phyloP scores from a whole-genome alignment of 2,797 vertebrate species.

The Sitta carolinensis region DNA sequence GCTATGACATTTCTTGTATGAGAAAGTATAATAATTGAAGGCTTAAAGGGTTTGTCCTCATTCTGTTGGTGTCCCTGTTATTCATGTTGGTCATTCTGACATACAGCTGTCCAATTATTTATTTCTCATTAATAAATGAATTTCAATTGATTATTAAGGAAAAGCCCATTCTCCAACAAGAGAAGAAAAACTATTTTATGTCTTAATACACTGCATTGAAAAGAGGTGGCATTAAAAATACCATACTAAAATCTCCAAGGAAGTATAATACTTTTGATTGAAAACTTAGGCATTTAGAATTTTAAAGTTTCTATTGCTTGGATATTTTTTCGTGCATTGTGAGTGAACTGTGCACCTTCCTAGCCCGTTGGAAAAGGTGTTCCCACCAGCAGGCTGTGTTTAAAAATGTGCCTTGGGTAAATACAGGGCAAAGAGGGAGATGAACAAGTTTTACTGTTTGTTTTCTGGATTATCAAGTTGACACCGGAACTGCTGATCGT shows the following conservation, averaged over 20 bases:
- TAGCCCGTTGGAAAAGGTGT: not conserved
- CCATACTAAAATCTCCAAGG: not conserved
- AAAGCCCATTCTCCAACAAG: not conserved
- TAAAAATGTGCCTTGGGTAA: not conserved
- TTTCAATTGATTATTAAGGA: not conserved
- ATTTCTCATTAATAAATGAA: not conserved
- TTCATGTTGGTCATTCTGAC: not conserved
- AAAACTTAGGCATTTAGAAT: not conserved
- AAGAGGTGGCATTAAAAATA: not conserved
- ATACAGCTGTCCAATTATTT: not conserved
- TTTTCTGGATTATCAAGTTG: not conserved
- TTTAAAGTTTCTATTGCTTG: not conserved
- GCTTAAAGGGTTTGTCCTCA: not conserved
- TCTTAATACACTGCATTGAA: not conserved
- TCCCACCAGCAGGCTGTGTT: not conserved
- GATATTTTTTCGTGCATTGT: not conserved
- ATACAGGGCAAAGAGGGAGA: not conserved
- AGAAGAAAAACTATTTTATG: not conserved
- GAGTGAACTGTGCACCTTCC: not conserved
- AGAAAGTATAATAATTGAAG: not conserved
- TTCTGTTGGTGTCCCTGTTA: not conserved
- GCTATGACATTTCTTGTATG: not conserved
- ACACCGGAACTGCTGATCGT: not conserved
- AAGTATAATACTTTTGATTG: not conserved
- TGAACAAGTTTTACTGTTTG: not conserved